Conservation (phyloP, 1,140 invertebrate species). For the Caerostris darwini region DNA sequence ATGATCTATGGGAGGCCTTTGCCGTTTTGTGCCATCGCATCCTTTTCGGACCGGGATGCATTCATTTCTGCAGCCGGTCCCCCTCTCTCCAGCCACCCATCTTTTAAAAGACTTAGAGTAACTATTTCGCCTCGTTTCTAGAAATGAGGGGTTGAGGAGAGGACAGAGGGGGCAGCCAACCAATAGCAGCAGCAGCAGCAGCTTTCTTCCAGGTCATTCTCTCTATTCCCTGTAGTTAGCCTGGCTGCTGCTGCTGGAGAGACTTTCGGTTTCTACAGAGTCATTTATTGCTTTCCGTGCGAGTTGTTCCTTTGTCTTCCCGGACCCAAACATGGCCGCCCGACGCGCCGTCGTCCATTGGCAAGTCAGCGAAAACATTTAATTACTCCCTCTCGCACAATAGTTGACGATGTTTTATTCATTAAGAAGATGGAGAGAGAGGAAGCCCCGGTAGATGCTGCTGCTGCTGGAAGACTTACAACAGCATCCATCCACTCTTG, state of each 20-base stretch:
- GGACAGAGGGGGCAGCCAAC: background rate
- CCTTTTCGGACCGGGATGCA: slow-evolving; percentile 42
- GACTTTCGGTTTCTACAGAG: slow-evolving; percentile 49
- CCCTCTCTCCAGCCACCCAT: slow-evolving; percentile 12
- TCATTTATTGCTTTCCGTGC: slow-evolving; percentile 76
- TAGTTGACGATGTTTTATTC: slow-evolving; percentile 77
- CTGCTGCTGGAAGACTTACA: slow-evolving; percentile 12
- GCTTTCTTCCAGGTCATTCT: slow-evolving; percentile 66
- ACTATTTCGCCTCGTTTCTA: slow-evolving; percentile 37
- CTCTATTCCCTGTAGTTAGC: slow-evolving; percentile 27
- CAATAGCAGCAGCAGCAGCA: slow-evolving; percentile 18
- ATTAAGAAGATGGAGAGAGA: slow-evolving; percentile 50
- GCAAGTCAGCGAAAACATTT: slow-evolving; percentile 77
- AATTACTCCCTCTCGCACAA: slow-evolving; percentile 73
- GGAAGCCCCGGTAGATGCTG: background rate
- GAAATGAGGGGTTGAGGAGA: background rate
- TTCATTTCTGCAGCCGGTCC: slow-evolving; percentile 59
- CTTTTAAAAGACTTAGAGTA: slow-evolving; percentile 19
- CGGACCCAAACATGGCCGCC: slow-evolving; percentile 50
- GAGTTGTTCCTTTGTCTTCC: slow-evolving; percentile 74
- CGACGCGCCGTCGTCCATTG: slow-evolving; percentile 70
- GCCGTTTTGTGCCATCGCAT: slow-evolving; percentile 35
- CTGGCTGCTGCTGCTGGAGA: background rate
- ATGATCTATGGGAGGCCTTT: slow-evolving; percentile 73
- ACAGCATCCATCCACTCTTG: background rate